Evolutionary conservation across 1,140 invertebrate genomes (phyloP).

Genomic region (Pinna nobilis): DNA sequence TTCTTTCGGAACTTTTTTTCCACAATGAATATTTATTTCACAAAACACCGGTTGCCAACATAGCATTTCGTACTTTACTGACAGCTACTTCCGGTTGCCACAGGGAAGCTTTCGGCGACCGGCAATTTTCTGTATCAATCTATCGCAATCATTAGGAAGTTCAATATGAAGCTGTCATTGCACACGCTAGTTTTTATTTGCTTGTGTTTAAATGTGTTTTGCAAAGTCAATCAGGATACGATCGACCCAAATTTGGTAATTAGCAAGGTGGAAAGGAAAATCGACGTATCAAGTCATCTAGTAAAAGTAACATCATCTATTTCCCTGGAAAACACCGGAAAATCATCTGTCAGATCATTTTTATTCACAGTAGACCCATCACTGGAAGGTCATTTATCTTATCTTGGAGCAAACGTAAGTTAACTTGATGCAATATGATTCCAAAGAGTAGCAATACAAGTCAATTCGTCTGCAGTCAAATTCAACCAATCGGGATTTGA

Average conservation of each 20-base stretch:
- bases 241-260: slow-evolving; percentile 76
- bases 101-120: background rate
- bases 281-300: slow-evolving; percentile 92
- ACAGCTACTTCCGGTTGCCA: slow-evolving; percentile 7
- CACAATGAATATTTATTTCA: too few relatives aligned
- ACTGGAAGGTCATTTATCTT: slow-evolving; percentile 82
- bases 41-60: too few relatives aligned
- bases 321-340: slow-evolving; percentile 87
- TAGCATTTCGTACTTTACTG: too few relatives aligned
- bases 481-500: too few relatives aligned
- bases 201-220: slow-evolving; percentile 48
- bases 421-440: background rate
- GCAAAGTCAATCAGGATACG: slow-evolving; percentile 60
- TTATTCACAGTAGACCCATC: slow-evolving; percentile 83
- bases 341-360: slow-evolving; percentile 82
- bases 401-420: slow-evolving; percentile 80
- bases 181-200: background rate
- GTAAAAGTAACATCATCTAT: slow-evolving; percentile 88
- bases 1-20: too few relatives aligned
- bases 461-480: too few relatives aligned
- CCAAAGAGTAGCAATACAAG: too few relatives aligned
- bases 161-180: background rate
- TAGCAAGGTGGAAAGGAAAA: slow-evolving; percentile 88
- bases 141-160: background rate
- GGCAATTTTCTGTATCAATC: background rate